A percentile compares a stretch with the other conserved stretches of the same genome.
phyloP scores from a whole-genome alignment of 2,888 invertebrate genomes.

The Smittia sp. region DNA sequence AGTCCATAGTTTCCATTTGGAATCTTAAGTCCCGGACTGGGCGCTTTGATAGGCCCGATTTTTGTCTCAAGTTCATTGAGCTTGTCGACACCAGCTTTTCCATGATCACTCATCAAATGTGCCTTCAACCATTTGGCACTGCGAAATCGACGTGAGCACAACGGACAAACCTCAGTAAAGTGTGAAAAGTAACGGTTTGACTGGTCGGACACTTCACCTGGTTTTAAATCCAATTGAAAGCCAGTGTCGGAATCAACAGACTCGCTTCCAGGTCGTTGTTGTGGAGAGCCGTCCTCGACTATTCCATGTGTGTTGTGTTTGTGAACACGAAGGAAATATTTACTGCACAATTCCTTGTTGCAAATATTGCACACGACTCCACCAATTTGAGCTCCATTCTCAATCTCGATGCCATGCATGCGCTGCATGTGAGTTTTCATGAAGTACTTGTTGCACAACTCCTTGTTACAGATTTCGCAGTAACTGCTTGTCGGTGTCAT shows the following conservation, averaged over 20 bases:
- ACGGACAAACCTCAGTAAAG: slow-evolving; percentile 74
- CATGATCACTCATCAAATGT: slow-evolving; percentile 83
- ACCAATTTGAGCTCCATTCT: slow-evolving; percentile 87
- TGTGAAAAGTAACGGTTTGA: slow-evolving; percentile 65
- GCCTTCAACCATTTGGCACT: slow-evolving; percentile 85
- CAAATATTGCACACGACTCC: slow-evolving; percentile 97
- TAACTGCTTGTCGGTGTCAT: slow-evolving; percentile 78
- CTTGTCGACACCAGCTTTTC: slow-evolving; percentile 57
- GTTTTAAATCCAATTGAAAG: slow-evolving; percentile 45
- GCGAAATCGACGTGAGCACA: slow-evolving; percentile 83
- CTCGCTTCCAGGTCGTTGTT: slow-evolving; percentile 47
- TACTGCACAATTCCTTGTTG: slow-evolving; percentile 96
- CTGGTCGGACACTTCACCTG: slow-evolving; percentile 55
- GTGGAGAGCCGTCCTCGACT: slow-evolving; percentile 73
- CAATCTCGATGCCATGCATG: slow-evolving; percentile 95
- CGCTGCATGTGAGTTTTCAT: slow-evolving; percentile 99
- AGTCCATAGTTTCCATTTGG: slow-evolving; percentile 49
- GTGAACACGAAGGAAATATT: slow-evolving; percentile 95
- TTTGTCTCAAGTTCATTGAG: slow-evolving; percentile 50
- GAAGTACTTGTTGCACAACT: slow-evolving; percentile 99
- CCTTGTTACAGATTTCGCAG: slow-evolving; percentile 97
- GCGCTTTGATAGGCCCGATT: slow-evolving; percentile 44
- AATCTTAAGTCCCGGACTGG: slow-evolving; percentile 52
- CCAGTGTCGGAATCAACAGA: slow-evolving; percentile 43
- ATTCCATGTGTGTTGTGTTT: slow-evolving; percentile 98